Base-by-base conservation (phyloP, 2,113 vertebrate species). In the Amblyopsis rosae region DNA sequence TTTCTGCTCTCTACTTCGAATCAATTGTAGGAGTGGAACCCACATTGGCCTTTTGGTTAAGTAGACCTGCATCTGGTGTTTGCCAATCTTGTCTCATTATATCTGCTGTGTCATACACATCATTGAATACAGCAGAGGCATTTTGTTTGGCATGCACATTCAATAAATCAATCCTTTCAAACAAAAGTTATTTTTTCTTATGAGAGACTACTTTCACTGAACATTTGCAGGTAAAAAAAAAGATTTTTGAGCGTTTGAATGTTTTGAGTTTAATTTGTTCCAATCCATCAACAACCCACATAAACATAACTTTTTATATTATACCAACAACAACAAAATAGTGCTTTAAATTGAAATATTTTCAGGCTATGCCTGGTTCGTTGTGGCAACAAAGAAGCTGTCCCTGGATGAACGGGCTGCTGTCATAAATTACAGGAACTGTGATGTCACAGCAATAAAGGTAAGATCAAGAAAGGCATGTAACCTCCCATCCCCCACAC, bases 391-490 rank as follows among this genome's bases (percentile, higher is more conserved):
- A 62, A 16, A 4, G 41, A 58, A 3, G 62, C 59, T 78, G 80
- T 60, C 77, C 55, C 69, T 62, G 66, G 7, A 41, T 41, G 35
- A 41, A 46, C 6, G 16, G 54, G 48, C 74, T 65, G 79, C 74
- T 68, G 33, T 79, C 59, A 54, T 15, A 59, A 59, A 35, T 41
- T 26, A 26, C 26, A 26, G 35, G 15, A 60, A 32, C 32, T 15
- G 65, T 70, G 77, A 80, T 77, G 63, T 72, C 73, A 67, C 73
- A 46, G n/a, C 2, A 62, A 80, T 78, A 87, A 87, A 79, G 48
- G 74, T 80, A 73, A 76, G 3, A 71, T 12, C 10, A 32, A 32
- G 3, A 10, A 32, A 58, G 19, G 32, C 12, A 26, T 11, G 12
- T 11, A 51, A 69, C 26, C 26, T 26, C 26, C 26, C 26, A 0